These are phyloP conservation scores for Chaetorhynchus papuensis DNA, from an alignment of 2,113 vertebrate genomes.

Conservation along the genomic window DNA sequence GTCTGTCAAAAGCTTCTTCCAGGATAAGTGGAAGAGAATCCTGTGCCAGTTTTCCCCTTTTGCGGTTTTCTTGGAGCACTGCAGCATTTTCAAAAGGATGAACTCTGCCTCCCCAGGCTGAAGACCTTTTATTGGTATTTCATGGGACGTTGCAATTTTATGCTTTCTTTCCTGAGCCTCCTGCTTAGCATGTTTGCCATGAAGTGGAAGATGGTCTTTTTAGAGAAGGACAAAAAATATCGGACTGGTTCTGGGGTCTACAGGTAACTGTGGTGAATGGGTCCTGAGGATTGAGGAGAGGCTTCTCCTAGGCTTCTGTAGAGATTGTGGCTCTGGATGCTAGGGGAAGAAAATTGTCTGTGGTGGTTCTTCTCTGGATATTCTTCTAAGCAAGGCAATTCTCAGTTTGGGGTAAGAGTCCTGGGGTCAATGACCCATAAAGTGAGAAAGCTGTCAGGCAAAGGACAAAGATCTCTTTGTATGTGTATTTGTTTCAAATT, in stretches of 20 bases:
- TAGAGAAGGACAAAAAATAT: neutral
- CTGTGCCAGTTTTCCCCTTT: neutral
- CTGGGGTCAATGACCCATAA: neutral
- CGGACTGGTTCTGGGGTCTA: neutral
- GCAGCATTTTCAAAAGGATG: neutral
- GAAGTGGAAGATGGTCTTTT: neutral
- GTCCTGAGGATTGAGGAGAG: neutral
- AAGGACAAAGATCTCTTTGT: neutral
- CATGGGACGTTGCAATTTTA: neutral
- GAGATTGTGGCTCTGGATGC: neutral
- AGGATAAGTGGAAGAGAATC: neutral
- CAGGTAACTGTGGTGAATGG: neutral
- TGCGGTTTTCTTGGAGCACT: neutral
- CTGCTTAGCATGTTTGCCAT: neutral
- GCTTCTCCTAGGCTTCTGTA: neutral
- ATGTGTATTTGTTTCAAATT: neutral
- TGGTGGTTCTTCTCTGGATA: neutral
- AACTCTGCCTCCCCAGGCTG: neutral
- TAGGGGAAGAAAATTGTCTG: neutral
- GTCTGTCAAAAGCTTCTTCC: neutral
- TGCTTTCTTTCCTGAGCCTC: neutral
- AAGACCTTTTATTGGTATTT: neutral
- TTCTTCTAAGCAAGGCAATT: neutral
- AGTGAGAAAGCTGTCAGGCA: neutral
- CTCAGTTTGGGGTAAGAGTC: neutral